Percentiles rank a stretch among this genome's conserved stretches.
Evolutionary conservation across 1,140 invertebrate genomes (phyloP).

Genomic region (Anoplophora glabripennis): DNA sequence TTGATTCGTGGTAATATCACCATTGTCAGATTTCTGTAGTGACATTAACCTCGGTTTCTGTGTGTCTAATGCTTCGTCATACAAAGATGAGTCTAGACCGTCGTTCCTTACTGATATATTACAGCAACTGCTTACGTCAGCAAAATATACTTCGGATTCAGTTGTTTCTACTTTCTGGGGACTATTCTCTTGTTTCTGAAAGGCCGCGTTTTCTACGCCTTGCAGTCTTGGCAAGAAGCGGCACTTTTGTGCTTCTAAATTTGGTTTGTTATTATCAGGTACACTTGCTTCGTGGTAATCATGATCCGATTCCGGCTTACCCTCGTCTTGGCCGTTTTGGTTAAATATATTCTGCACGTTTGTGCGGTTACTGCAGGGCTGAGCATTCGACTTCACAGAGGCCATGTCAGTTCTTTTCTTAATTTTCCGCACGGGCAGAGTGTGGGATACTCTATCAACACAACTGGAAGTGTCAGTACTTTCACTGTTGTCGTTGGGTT

Average conservation of each 20-base stretch:
- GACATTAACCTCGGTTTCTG: conserved; percentile 41
- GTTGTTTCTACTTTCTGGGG: conserved; percentile 58
- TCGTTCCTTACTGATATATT: conserved; percentile 68
- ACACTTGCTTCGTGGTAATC: conserved; percentile 41
- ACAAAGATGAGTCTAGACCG: conserved; percentile 48
- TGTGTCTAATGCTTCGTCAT: conserved; percentile 48
- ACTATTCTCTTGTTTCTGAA: conserved; percentile 58
- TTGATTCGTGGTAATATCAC: conserved; percentile 28
- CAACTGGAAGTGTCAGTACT: conserved; percentile 48
- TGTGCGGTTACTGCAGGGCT: conserved; percentile 42
- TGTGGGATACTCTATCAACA: conserved; percentile 52
- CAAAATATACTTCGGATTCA: conserved; percentile 79
- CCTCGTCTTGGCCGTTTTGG: conserved; percentile 28
- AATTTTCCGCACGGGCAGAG: conserved; percentile 53
- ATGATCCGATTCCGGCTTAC: conserved; percentile 34
- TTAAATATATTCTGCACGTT: conserved; percentile 53
- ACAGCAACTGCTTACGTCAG: conserved; percentile 82
- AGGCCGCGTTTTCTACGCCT: conserved; percentile 65
- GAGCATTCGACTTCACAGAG: conserved; percentile 48
- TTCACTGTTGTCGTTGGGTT: conserved; percentile 46
- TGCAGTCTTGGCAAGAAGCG: conserved; percentile 51
- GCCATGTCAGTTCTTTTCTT: conserved; percentile 54
- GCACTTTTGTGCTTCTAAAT: conserved; percentile 35
- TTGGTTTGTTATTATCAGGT: conserved; percentile 24
- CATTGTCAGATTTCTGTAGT: conserved; percentile 29